phyloP scores from a whole-genome alignment of 2,888 invertebrate genomes.

The Bugula neritina region DNA sequence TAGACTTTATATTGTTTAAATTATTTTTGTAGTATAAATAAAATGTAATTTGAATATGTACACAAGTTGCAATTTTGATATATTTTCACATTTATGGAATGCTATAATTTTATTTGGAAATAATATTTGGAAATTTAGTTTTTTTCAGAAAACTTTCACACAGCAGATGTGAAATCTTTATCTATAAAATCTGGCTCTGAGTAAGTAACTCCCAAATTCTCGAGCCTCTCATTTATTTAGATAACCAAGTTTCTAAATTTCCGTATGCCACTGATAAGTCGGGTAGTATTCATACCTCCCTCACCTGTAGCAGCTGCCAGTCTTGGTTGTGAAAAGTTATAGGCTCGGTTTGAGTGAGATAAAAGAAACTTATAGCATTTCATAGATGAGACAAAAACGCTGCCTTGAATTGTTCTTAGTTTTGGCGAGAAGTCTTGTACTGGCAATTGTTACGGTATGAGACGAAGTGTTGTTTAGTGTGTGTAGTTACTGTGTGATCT shows the following conservation, averaged over 20 bases:
- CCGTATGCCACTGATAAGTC: not conserved
- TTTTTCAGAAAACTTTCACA: not conserved
- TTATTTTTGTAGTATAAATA: too few relatives aligned
- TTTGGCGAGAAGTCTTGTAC: not conserved
- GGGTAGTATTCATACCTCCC: not conserved
- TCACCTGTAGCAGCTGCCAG: not conserved
- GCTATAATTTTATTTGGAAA: not conserved
- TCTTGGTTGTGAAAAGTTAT: too few relatives aligned
- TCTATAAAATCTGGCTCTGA: not conserved
- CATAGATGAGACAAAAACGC: too few relatives aligned
- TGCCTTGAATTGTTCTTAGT: too few relatives aligned
- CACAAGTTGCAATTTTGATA: too few relatives aligned
- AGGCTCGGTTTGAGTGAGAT: too few relatives aligned
- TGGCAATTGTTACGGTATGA: not conserved
- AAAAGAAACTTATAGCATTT: not conserved
- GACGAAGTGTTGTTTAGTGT: too few relatives aligned
- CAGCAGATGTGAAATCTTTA: not conserved
- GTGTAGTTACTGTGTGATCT: too few relatives aligned
- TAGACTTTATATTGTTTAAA: too few relatives aligned
- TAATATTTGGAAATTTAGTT: not conserved
- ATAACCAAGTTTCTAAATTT: not conserved
- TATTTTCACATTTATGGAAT: not conserved
- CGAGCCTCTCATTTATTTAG: not conserved
- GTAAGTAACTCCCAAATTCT: not conserved
- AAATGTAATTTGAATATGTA: too few relatives aligned